These are phyloP conservation scores for Poecile montanus DNA, from an alignment of 2,797 vertebrate species.

Conservation along the genomic window DNA sequence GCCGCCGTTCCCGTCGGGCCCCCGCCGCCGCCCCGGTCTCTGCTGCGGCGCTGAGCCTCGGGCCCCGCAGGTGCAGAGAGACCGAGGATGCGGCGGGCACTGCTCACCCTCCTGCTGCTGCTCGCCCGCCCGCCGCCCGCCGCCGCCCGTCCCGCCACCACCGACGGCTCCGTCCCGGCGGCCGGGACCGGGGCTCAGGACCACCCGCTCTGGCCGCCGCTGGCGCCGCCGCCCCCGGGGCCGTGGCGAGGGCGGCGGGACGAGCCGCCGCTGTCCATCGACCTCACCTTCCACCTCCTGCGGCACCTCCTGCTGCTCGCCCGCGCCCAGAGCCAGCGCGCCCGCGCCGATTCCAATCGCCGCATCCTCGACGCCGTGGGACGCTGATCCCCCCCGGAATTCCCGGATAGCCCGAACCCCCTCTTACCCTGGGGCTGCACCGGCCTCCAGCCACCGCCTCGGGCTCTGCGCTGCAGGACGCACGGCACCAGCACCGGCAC, in stretches of 20 bases:
- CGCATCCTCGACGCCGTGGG: slow-evolving; percentile 89
- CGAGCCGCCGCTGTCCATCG: slow-evolving; percentile 90
- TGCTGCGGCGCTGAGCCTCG: background rate
- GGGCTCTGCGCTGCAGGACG: slow-evolving; percentile 82
- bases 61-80: background rate
- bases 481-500: background rate
- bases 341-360: slow-evolving; percentile 89
- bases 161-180: background rate
- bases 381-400: slow-evolving; percentile 68
- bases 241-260: background rate
- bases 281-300: slow-evolving; percentile 94
- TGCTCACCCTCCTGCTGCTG: background rate
- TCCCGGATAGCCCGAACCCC: background rate
- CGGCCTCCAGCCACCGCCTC: slow-evolving; percentile 66
- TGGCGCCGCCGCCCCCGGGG: background rate
- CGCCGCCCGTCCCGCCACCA: background rate
- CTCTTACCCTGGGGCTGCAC: background rate
- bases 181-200: background rate
- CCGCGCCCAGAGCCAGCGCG: slow-evolving; percentile 85
- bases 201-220: background rate
- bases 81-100: background rate
- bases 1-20: background rate
- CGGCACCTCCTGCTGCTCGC: slow-evolving; percentile 91
- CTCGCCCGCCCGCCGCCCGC: background rate
- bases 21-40: background rate